A percentile compares a stretch with the other conserved stretches of the same genome.
These are phyloP conservation scores for Chouioia cunea DNA, from an alignment of 2,888 invertebrate genomes.

Conservation along the genomic window DNA sequence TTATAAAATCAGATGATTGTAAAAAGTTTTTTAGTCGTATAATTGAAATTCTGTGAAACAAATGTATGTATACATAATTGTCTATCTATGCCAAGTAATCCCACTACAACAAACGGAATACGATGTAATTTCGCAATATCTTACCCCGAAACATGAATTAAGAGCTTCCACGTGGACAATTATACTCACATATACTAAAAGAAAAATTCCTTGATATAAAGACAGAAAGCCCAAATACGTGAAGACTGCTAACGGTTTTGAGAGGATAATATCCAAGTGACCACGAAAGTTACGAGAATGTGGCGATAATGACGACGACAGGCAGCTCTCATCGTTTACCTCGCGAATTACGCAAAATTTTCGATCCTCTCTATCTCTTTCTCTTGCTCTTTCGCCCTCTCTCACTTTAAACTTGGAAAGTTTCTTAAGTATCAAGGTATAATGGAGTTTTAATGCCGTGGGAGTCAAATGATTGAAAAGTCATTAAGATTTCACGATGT, in stretches of 20 bases:
- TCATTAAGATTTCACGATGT: not conserved
- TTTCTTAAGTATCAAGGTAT: too few species aligned
- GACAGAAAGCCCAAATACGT: too few species aligned
- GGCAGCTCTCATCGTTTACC: constrained; percentile 6
- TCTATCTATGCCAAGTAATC: too few species aligned
- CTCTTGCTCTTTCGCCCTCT: not conserved
- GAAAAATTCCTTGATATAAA: too few species aligned
- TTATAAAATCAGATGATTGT: too few species aligned
- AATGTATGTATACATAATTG: too few species aligned
- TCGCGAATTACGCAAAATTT: constrained; percentile 30
- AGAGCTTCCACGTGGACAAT: not conserved
- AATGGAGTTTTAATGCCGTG: not conserved
- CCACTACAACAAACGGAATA: too few species aligned
- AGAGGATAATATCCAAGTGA: not conserved
- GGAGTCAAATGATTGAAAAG: not conserved
- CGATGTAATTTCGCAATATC: not conserved
- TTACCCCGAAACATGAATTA: constrained; percentile 9
- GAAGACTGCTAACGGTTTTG: constrained; percentile 7
- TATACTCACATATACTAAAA: not conserved
- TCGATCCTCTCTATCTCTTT: constrained; percentile 22
- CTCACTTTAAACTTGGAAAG: too few species aligned
- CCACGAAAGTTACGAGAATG: not conserved
- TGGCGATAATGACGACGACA: constrained; percentile 7
- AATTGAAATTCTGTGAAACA: too few species aligned
- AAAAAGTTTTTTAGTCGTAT: too few species aligned